Base-by-base conservation (phyloP, 2,888 invertebrate genomes). In the Cryptus viduatorius region DNA sequence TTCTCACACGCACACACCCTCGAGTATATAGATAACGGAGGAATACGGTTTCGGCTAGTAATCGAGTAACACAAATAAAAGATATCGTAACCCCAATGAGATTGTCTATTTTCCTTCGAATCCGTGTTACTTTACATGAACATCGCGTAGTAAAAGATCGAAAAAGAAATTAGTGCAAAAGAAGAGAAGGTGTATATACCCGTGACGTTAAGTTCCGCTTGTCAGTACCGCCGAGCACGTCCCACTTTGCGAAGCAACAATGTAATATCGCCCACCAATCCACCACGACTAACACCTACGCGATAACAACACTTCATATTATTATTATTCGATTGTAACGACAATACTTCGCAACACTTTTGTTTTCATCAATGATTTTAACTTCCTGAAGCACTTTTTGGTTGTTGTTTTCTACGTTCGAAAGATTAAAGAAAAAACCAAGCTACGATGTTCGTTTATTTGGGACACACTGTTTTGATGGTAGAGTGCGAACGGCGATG, bases 121-220 rank as follows among this genome's bases (percentile, higher is more conserved):
- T 8, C 56, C 19, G 56, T 1, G 10, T 10, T 56, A 24, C 24
- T 24, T 12, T 56, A 19, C 10, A 56, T 59, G 77, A 64, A 53
- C 53, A 69, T 46, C 68, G 44, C 68, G 76, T 68, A 82, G 72
- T 53, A 69, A 61, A 42, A 79, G 72, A 37, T 37, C 37, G 37
- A 37, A 37, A 8, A 8, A 37, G 37, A 56, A 24, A 56, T 19
- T 24, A 56, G 37, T 37, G 37, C 24, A 19, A 56, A 12, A 4
- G 56, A 56, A 56, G 4, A 56, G 19, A 59, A 79, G 73, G 79
- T 79, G 79, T 83, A 79, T 42, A 69, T 83, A 83, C 69, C 83
- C 83, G 83, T 68, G 80, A 80, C 76, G 83, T 76, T 29, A 71
- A 77, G 72, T 77, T 84, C 77, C 83, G 83, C 72, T 84, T 80